Conservation (phyloP, 2,797 vertebrate genomes). For the Cheirogaleus major region DNA sequence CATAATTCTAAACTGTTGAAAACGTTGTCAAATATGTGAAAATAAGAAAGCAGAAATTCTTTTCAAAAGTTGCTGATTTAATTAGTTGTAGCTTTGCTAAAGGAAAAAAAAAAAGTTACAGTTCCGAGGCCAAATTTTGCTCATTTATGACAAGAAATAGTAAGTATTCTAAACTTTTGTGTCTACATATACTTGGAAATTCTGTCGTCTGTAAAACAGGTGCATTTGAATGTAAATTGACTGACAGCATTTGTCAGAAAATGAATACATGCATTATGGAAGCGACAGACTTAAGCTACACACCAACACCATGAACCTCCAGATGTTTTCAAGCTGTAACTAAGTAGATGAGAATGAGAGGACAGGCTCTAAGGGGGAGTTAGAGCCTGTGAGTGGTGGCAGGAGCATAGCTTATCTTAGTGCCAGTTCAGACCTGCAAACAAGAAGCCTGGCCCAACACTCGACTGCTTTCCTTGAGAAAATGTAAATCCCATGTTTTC, state of each 20-base stretch:
- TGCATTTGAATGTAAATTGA: conserved; percentile 10
- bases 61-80: conserved; percentile 49
- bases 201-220: conserved; percentile 52
- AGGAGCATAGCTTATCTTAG: background rate
- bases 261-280: background rate
- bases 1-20: conserved; percentile 60
- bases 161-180: conserved; percentile 6
- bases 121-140: background rate
- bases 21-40: conserved; percentile 16
- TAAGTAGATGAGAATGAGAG: background rate
- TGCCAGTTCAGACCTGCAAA: background rate
- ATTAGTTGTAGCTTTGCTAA: conserved; percentile 51
- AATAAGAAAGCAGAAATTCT: background rate
- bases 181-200: conserved; percentile 1
- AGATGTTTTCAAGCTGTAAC: conserved; percentile 36
- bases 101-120: conserved; percentile 23
- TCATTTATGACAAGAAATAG: background rate
- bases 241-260: background rate
- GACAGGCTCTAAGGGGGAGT: background rate
- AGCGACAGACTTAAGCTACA: background rate
- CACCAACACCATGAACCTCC: conserved; percentile 10
- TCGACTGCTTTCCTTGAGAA: background rate
- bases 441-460: background rate
- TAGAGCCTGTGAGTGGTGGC: background rate
- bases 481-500: background rate